Conservation (phyloP, 2,113 vertebrate species). For the Anolis carolinensis region DNA sequence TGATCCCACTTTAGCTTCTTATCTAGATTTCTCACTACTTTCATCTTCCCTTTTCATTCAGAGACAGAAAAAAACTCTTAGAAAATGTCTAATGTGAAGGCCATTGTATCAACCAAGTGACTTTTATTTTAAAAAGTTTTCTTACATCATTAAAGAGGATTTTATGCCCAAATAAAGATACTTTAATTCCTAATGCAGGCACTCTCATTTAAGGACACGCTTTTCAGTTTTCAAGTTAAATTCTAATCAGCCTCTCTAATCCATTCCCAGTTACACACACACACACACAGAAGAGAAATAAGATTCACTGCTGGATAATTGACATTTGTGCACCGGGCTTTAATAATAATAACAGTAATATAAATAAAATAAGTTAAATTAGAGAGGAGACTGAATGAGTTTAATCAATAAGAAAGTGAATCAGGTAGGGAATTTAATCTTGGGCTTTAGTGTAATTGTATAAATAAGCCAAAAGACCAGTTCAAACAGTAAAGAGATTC, state of each 20-base stretch:
- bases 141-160: constrained; percentile 76
- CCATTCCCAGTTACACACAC: constrained; percentile 60
- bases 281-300: constrained; percentile 65
- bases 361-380: constrained; percentile 71
- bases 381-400: constrained; percentile 74
- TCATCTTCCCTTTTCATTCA: no score
- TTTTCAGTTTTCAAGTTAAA: constrained; percentile 76
- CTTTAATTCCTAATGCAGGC: constrained; percentile 72
- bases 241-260: constrained; percentile 79
- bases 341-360: constrained; percentile 71
- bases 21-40: no score
- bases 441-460: constrained; percentile 69
- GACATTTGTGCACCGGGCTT: constrained; percentile 73
- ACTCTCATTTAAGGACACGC: constrained; percentile 72
- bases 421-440: constrained; percentile 75
- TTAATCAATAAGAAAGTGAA: constrained; percentile 75
- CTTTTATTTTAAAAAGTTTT: constrained; percentile 66
- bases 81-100: constrained; percentile 33
- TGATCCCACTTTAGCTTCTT: no score
- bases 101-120: constrained; percentile 47
- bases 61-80: no score
- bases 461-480: constrained; percentile 64
- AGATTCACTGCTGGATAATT: constrained; percentile 76
- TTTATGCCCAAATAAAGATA: constrained; percentile 62
- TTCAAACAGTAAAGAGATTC: constrained; percentile 47